These are phyloP conservation scores for Chalcis sispes DNA, from an alignment of 2,888 invertebrate genomes.

Conservation along the genomic window DNA sequence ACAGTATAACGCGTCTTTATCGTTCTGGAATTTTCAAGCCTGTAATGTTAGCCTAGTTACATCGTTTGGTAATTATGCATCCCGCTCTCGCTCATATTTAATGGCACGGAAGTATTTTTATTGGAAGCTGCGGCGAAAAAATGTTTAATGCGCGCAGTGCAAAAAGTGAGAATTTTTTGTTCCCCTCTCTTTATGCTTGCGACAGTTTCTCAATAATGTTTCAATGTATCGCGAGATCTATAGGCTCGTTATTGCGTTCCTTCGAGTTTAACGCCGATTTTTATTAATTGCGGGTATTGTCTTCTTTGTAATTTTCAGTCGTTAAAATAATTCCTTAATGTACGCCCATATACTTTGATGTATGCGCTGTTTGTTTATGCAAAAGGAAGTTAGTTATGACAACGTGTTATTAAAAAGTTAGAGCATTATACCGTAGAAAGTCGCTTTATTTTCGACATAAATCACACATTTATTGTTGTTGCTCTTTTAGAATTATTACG, in stretches of 20 bases:
- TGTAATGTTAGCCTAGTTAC: conserved; percentile 29
- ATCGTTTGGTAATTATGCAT: conserved; percentile 17
- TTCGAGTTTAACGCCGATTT: conserved; percentile 4
- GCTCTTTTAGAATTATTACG: too few relatives aligned
- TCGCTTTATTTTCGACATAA: not conserved
- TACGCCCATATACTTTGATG: not conserved
- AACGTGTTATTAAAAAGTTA: not conserved
- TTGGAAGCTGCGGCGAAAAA: not conserved
- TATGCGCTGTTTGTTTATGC: not conserved
- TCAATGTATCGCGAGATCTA: too few relatives aligned
- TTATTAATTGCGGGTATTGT: not conserved
- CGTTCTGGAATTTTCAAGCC: conserved; percentile 28
- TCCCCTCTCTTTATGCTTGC: not conserved
- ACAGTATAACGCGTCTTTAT: not conserved
- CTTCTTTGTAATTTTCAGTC: not conserved
- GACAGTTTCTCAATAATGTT: too few relatives aligned
- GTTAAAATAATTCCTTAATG: conserved; percentile 11
- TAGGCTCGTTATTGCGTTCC: conserved; percentile 8
- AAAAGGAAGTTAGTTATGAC: not conserved
- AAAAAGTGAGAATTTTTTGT: not conserved
- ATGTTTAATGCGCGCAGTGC: not conserved
- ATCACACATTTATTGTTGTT: too few relatives aligned
- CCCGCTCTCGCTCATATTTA: conserved; percentile 5
- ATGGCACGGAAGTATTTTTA: conserved; percentile 33
- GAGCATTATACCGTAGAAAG: not conserved